phyloP scores from a whole-genome alignment of 2,113 vertebrate genomes.

The Spheniscus mendiculus region DNA sequence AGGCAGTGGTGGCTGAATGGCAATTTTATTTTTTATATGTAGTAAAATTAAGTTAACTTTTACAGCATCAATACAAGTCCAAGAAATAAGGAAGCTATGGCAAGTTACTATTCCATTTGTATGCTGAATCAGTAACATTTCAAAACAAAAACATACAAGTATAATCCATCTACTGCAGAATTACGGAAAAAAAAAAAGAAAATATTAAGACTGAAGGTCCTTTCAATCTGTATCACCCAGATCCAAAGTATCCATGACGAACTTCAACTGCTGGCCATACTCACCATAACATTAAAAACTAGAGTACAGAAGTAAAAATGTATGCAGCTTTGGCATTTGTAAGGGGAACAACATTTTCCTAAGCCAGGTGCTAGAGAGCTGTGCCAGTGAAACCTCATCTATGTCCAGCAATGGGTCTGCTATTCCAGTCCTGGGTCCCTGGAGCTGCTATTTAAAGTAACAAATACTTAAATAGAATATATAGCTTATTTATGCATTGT shows the following conservation, averaged over 20 bases:
- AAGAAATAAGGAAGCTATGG: not conserved
- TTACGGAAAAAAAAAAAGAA: accelerated
- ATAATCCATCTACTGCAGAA: not conserved
- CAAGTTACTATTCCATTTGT: no score
- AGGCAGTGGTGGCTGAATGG: not conserved
- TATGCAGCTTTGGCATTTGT: not conserved
- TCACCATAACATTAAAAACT: not conserved
- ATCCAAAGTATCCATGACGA: not conserved
- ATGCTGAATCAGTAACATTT: no score
- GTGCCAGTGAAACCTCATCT: slow-evolving; percentile 13
- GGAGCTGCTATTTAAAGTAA: slow-evolving; percentile 1
- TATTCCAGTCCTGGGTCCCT: not conserved
- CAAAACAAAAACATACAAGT: not conserved
- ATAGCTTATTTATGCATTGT: not conserved
- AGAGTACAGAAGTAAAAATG: not conserved
- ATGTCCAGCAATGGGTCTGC: not conserved
- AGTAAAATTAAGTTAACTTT: not conserved
- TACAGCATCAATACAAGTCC: not conserved
- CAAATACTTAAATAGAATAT: not conserved
- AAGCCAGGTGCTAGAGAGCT: not conserved
- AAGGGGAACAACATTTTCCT: not conserved
- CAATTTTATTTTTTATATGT: not conserved
- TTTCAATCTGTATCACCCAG: not conserved
- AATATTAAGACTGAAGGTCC: not conserved
- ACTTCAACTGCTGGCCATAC: not conserved